These are phyloP conservation scores for Listronotus oregonensis DNA, from an alignment of 1,140 invertebrate genomes.

Conservation along the genomic window DNA sequence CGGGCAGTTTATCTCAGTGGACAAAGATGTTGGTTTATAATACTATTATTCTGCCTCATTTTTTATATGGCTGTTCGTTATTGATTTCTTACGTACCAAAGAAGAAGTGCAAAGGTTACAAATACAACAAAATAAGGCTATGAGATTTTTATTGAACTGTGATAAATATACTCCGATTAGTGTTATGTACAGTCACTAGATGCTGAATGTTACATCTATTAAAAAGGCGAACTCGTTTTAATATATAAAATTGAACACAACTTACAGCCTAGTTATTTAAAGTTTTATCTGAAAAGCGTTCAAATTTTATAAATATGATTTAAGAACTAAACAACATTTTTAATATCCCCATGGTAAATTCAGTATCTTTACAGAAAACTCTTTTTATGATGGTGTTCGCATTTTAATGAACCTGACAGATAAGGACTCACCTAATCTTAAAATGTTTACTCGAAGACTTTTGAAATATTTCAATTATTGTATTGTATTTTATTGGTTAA, in stretches of 20 bases:
- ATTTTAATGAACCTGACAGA: conserved; percentile 4
- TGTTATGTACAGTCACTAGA: not conserved
- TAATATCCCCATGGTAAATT: too few species aligned
- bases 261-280: too few species aligned
- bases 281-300: too few species aligned
- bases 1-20: too few species aligned
- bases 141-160: not conserved
- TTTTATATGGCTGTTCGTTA: conserved; percentile 1
- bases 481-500: too few species aligned
- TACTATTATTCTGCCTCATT: conserved; percentile 7
- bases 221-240: not conserved
- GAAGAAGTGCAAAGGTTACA: not conserved
- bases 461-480: too few species aligned
- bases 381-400: conserved; percentile 14
- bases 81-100: conserved; percentile 4
- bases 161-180: not conserved
- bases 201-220: not conserved
- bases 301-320: too few species aligned
- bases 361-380: too few species aligned
- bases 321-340: too few species aligned
- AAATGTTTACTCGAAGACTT: too few species aligned
- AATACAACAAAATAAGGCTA: not conserved
- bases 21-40: conserved; percentile 1
- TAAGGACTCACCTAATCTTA: too few species aligned
- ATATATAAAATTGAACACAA: too few species aligned